Percentiles rank a stretch among this genome's conserved stretches.
Evolutionary conservation across 2,797 vertebrate genomes (phyloP).

Genomic region (Mormyrops attenuatus): DNA sequence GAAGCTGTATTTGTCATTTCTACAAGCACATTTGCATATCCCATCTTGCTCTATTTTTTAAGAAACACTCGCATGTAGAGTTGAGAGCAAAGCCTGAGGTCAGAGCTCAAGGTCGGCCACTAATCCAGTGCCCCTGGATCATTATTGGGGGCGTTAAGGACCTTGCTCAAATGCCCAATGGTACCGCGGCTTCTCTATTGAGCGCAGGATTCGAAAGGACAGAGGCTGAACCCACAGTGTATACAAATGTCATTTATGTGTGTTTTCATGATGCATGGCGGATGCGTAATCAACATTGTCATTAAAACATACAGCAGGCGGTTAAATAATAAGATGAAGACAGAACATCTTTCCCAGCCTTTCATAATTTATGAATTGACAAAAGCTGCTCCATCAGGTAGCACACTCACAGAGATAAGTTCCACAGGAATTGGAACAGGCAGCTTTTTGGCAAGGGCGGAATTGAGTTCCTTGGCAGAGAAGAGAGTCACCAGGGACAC

Average conservation of each 20-base stretch:
- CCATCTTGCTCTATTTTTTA: not conserved
- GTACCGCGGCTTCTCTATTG: not conserved
- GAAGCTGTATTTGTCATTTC: not conserved
- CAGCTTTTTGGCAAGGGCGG: slow-evolving; percentile 64
- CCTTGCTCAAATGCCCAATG: not conserved
- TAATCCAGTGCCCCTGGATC: not conserved
- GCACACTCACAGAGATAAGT: slow-evolving; percentile 73
- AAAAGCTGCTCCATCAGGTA: not conserved
- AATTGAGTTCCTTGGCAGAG: slow-evolving; percentile 77
- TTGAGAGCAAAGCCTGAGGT: not conserved
- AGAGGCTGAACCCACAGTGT: not conserved
- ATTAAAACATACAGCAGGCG: not conserved
- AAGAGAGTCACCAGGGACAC: slow-evolving; percentile 72
- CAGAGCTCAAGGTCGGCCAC: not conserved
- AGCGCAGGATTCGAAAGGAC: not conserved
- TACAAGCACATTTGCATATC: not conserved
- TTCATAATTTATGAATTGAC: not conserved
- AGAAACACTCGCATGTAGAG: not conserved
- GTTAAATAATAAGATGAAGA: not conserved
- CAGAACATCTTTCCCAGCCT: not conserved
- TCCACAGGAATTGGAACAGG: slow-evolving; percentile 85
- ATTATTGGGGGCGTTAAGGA: not conserved
- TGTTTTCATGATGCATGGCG: not conserved
- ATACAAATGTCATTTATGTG: not conserved
- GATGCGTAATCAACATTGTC: not conserved